Conservation (phyloP, 2,797 vertebrate species). For the Ceryle rudis region DNA sequence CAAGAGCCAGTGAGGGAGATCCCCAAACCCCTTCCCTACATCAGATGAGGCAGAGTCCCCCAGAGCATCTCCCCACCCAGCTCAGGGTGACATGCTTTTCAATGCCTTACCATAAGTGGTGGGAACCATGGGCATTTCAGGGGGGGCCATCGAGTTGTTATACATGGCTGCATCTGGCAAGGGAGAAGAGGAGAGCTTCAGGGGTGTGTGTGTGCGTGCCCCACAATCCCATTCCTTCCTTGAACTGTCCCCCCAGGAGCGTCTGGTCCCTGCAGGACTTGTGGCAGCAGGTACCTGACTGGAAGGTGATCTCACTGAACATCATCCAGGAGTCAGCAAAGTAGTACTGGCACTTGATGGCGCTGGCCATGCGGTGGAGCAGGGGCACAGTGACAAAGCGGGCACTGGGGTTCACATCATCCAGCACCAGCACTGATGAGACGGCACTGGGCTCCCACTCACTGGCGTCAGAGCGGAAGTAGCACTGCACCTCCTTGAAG, state of each 20-base stretch:
- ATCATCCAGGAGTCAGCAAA: slow-evolving; percentile 97
- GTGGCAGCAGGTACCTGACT: slow-evolving; percentile 84
- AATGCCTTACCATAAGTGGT: slow-evolving; percentile 79
- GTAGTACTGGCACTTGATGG: slow-evolving; percentile 96
- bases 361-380: slow-evolving; percentile 93
- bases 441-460: slow-evolving; percentile 90
- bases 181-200: neutral
- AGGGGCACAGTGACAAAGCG: slow-evolving; percentile 93
- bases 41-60: accelerated
- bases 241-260: neutral
- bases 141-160: slow-evolving; percentile 88
- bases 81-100: neutral
- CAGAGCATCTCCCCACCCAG: neutral
- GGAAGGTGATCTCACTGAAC: slow-evolving; percentile 99
- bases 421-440: slow-evolving; percentile 87
- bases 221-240: neutral
- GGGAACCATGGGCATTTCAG: slow-evolving; percentile 76
- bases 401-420: slow-evolving; percentile 90
- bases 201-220: accelerated
- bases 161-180: slow-evolving; percentile 94
- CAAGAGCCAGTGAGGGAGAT: neutral
- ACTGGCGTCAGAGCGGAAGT: slow-evolving; percentile 87
- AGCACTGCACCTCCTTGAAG: slow-evolving; percentile 93
- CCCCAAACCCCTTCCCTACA: neutral
- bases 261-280: accelerated